Base-by-base conservation (phyloP, 2,888 invertebrate genomes). In the Embidobia sp. region DNA sequence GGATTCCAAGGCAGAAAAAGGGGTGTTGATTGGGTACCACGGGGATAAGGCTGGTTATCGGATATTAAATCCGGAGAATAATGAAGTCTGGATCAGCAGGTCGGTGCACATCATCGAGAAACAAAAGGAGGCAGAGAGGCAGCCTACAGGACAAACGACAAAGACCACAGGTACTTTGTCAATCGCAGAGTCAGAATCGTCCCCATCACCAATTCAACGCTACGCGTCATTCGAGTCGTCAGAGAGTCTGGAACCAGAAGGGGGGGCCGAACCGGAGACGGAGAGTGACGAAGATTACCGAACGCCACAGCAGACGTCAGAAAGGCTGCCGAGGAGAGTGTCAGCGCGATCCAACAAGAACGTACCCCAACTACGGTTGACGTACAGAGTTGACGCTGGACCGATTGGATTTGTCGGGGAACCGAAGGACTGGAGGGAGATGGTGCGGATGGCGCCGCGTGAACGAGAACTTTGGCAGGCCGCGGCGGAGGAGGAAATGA, bases 401-500 rank as follows among this genome's bases (percentile, higher is more conserved):
- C 15, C 11, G 4, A n/a, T 59, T 5, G 11, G 15, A 19, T n/a
- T n/a, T n/a, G n/a, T n/a, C n/a, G n/a, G n/a, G n/a, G 26, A 79
- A 75, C 63, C 72, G 59, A 49, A 48, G 44, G 8, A 35, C 6
- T 48, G 67, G 31, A 15, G 48, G n/a, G 49, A 44, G 37, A 26
- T 59, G 27, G 13, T 29, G 3, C 1, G 19, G 10, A 18, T 59
- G 31, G 2, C 44, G n/a, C 2, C 15, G 15, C 22, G 15, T 2
- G 44, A 59, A 7, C 59, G 22, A 46, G 19, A 13, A 29, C n/a
- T 33, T 19, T 79, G 74, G 79, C 31, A 11, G 13, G 33, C 10
- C 2, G 78, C 80, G 1, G 79, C 83, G 46, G 67, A 81, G 1
- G 78, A 79, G 11, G 81, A 84, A 72, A 73, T 82, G 6, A 10